Base-by-base conservation (phyloP, 1,140 invertebrate species). In the Rhynchophorus ferrugineus region DNA sequence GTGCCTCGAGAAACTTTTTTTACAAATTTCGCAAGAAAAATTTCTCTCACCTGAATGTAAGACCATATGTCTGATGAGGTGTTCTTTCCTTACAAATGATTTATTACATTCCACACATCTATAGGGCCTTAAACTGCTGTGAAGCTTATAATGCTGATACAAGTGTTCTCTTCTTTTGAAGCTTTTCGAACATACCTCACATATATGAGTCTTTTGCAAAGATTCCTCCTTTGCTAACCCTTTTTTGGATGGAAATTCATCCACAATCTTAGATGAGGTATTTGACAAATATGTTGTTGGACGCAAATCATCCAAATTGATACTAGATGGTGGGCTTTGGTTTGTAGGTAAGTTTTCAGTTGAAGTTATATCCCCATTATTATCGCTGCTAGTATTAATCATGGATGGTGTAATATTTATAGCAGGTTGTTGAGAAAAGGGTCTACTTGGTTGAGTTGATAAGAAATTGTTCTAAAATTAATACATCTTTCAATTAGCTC, bases 11-110 rank as follows among this genome's bases (percentile, higher is more conserved):
- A 89, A 90, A 38, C 78, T 77, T 61, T 88, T 88, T 2, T 78
- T 78, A 66, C 87, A 90, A 3, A 86, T 72, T 34, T 87, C 82
- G 63, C 87, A 91, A 21, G 77, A 75, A 61, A 81, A 86, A 66
- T 83, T 78, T 56, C 85, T 85, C 52, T 84, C 74, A 0, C 85
- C 85, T 0, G 83, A 85, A 63, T 89, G 87, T 3, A 80, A 82
- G 1, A 83, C 77, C 58, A 80, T 75, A 60, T 90, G 87, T 6
- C 83, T 73, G 7, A 82, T 72, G 22, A 89, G 65, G 61, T 84
- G 80, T 53, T 84, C 83, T 51, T 84, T 85, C 1, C 80, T 75
- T 56, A 82, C 84, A 59, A 88, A 89, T 1, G 77, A 74, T 66
- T 86, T 87, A 3, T 77, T 73, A 64, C 86, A 89, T 44, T 75